phyloP scores from a whole-genome alignment of 2,113 vertebrate species.

The Nothoprocta perdicaria region DNA sequence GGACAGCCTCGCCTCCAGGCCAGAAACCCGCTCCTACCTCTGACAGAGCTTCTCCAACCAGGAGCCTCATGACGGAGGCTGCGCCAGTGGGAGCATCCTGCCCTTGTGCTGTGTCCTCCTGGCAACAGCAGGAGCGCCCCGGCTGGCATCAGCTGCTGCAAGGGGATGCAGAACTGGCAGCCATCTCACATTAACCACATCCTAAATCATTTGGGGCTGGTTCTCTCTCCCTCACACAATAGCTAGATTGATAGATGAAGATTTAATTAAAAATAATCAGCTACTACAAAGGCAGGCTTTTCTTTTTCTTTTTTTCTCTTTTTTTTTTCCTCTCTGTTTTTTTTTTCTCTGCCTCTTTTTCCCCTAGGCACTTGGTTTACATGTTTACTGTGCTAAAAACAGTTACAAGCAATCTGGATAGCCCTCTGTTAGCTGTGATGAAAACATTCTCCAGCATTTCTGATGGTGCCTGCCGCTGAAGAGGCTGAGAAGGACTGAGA shows the following conservation, averaged over 20 bases:
- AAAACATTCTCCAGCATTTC: conserved; percentile 60
- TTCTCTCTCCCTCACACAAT: neutral
- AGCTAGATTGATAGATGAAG: conserved; percentile 46
- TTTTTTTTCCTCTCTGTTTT: neutral
- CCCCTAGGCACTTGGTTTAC: conserved; percentile 53
- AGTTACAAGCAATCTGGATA: conserved; percentile 70
- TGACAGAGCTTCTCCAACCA: accelerated
- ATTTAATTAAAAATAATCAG: conserved; percentile 65
- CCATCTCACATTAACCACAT: neutral
- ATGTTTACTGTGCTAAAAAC: conserved; percentile 75
- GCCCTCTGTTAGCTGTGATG: conserved; percentile 71
- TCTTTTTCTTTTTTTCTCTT: neutral
- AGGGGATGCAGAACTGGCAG: neutral
- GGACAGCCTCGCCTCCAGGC: neutral
- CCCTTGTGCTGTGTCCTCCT: neutral
- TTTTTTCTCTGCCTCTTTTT: neutral
- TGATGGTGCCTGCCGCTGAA: conserved; percentile 40
- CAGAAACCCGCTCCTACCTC: neutral
- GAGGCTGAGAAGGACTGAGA: conserved; percentile 15
- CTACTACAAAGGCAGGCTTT: conserved; percentile 14
- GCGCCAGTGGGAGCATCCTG: neutral
- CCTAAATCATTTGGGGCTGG: neutral
- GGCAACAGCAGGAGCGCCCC: neutral
- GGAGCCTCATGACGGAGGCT: neutral
- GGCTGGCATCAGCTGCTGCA: accelerated